These are phyloP conservation scores for Holothuria glaberrima DNA, from an alignment of 35 echinoderm and acorn worm genomes.

Conservation along the genomic window DNA sequence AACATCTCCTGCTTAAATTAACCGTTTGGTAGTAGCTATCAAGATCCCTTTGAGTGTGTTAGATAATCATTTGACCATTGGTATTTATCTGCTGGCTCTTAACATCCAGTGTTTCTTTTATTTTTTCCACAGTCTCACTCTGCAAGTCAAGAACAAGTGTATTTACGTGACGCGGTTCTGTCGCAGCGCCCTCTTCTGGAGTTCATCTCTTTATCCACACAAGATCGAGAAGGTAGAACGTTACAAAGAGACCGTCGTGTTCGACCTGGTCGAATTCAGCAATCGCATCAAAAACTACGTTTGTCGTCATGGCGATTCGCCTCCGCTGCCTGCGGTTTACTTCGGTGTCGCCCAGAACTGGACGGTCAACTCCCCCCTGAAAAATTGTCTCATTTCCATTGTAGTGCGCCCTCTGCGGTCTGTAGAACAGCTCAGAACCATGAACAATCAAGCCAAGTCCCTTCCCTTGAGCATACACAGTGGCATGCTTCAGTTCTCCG, in stretches of 20 bases:
- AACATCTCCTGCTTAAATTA: too few species aligned
- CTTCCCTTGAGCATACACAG: constrained; percentile 79
- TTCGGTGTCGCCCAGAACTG: constrained; percentile 89
- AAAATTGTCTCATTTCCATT: constrained; percentile 81
- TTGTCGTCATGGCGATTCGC: constrained; percentile 36
- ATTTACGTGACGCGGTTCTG: constrained; percentile 64
- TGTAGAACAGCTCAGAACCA: constrained; percentile 72
- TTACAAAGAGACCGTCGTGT: constrained; percentile 71
- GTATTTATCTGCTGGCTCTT: not conserved
- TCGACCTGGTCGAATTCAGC: constrained; percentile 77
- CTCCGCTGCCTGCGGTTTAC: constrained; percentile 71
- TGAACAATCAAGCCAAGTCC: constrained; percentile 70
- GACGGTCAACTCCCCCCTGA: constrained; percentile 61
- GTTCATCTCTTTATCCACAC: constrained; percentile 44
- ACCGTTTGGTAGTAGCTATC: too few species aligned
- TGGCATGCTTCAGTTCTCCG: constrained; percentile 80
- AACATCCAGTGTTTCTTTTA: not conserved
- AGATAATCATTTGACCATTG: too few species aligned
- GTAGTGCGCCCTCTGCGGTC: constrained; percentile 79
- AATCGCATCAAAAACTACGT: constrained; percentile 68
- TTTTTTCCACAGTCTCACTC: constrained; percentile 35
- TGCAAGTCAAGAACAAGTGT: constrained; percentile 55
- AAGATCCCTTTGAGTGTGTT: too few species aligned
- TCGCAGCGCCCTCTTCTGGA: constrained; percentile 69
- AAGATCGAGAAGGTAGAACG: constrained; percentile 71